phyloP scores from a whole-genome alignment of 2,888 invertebrate species.

The Mesochorus sp. region DNA sequence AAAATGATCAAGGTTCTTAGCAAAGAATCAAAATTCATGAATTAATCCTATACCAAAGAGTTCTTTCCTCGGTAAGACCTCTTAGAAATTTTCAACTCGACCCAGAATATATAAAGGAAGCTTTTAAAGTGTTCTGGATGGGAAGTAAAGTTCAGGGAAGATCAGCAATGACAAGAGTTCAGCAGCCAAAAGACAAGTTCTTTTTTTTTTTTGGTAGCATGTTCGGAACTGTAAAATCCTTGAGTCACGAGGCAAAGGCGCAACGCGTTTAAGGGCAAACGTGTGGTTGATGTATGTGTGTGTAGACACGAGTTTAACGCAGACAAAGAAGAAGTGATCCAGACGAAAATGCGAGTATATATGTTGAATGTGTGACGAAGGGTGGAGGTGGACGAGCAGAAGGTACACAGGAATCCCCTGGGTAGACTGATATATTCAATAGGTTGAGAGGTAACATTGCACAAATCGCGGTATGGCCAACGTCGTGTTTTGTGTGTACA shows the following conservation, averaged over 20 bases:
- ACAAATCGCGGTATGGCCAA: slow-evolving; percentile 13
- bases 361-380: not conserved
- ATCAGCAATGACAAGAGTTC: no score
- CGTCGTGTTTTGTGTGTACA: slow-evolving; percentile 40
- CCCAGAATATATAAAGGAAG: no score
- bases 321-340: slow-evolving; percentile 1
- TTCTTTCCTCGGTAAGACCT: no score
- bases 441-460: slow-evolving; percentile 16
- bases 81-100: no score
- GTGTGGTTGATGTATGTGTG: no score
- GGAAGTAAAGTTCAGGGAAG: no score
- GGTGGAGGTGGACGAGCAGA: not conserved
- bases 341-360: slow-evolving; percentile 26
- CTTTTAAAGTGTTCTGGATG: no score
- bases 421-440: slow-evolving; percentile 20
- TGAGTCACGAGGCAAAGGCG: not conserved
- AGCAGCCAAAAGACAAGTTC: no score
- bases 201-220: no score
- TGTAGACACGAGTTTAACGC: not conserved
- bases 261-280: not conserved
- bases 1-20: no score
- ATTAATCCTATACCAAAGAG: no score
- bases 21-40: no score
- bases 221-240: slow-evolving; percentile 1
- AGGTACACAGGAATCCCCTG: slow-evolving; percentile 4